A percentile compares a stretch with the other conserved stretches of the same genome.
These are phyloP conservation scores for Bothrops alternatus DNA, from an alignment of 2,797 vertebrate species.

Conservation along the genomic window DNA sequence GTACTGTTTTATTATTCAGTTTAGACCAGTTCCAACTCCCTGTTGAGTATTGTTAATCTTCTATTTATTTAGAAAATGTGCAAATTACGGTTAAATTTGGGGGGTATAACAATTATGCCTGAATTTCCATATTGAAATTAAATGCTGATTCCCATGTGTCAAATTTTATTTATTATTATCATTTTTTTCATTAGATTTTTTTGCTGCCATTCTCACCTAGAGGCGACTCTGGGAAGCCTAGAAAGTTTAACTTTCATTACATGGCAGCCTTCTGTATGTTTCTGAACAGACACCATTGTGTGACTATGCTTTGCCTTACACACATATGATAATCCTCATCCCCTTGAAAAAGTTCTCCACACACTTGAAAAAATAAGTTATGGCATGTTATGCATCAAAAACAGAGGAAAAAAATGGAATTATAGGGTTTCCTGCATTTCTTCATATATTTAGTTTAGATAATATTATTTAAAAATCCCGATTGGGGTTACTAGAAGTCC, in stretches of 20 bases:
- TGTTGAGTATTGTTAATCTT: neutral
- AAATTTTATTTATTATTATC: neutral
- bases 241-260: neutral
- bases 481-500: too few relatives aligned
- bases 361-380: too few relatives aligned
- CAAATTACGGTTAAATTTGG: neutral
- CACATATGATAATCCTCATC: neutral
- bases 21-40: fast-evolving
- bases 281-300: neutral
- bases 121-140: neutral
- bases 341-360: too few relatives aligned
- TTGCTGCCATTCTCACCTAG: neutral
- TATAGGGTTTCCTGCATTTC: neutral
- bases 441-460: too few relatives aligned
- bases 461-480: neutral
- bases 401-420: neutral
- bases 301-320: neutral
- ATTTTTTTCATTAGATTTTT: neutral
- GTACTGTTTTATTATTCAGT: neutral
- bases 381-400: neutral
- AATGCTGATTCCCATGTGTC: neutral
- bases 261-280: neutral
- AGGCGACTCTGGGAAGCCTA: neutral
- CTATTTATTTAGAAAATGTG: neutral
- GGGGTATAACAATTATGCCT: neutral